Base-by-base conservation (phyloP, 1,140 invertebrate genomes). In the Euschistus heros region DNA sequence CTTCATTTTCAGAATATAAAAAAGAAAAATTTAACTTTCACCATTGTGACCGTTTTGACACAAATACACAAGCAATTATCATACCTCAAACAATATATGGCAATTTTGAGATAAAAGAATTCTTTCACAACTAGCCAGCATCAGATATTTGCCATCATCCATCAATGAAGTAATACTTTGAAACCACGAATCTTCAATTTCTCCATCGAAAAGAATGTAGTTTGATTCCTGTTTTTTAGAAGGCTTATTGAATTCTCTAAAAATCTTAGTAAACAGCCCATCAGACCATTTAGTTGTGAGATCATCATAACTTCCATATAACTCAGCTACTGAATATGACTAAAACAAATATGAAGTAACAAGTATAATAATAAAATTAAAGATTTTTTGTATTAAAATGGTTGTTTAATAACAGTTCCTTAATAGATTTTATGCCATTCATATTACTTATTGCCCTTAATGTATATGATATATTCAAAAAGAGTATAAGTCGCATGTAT, bases 121-220 rank as follows among this genome's bases (percentile, higher is more conserved):
- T 65, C 91, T 78, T 73, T 95, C 92, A 62, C 91, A 91, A 76
- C 94, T 94, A 0, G 90, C 89, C 66, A 95, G 76, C 0, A 91
- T 94, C 50, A 95, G 74, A 54, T 94, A 75, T 73, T 87, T 88
- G 73, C 94, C 94, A 75, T 96, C 92, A 73, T 96, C 92, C 92
- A 96, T 94, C 6, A 95, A 91, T 0, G 91, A 93, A 76, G 94
- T 95, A 90, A 95, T 94, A 75, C 94, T 94, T 77, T 94, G 92
- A 68, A 94, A 91, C 92, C 92, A 96, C 8, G 93, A 77, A 8
- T 91, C 86, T 79, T 94, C 92, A 2, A 96, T 89, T 73, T 95
- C 92, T 7, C 93, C 93, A 74, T 96, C 93, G 77, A 94, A 94
- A 54, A 93, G 76, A 68, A 92, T 91, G 72, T 92, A 94, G 60